These are phyloP conservation scores for Idaea biselata DNA, from an alignment of 2,888 invertebrate species.

Conservation along the genomic window DNA sequence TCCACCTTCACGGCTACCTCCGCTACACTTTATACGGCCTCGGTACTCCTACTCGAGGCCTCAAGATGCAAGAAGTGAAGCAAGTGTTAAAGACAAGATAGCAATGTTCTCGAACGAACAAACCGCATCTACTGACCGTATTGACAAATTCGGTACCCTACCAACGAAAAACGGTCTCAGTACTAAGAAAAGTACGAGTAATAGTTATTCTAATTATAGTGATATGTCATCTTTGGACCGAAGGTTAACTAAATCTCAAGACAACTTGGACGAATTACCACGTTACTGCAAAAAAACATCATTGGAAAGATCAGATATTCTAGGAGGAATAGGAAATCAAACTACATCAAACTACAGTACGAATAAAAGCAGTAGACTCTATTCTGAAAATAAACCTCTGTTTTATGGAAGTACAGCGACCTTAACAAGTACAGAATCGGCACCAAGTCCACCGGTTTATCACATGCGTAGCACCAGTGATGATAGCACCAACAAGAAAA, in stretches of 20 bases:
- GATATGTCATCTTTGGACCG: slow-evolving; percentile 67
- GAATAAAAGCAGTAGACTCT: slow-evolving; percentile 37
- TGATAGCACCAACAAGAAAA: slow-evolving; percentile 61
- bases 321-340: slow-evolving; percentile 74
- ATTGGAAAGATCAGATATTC: slow-evolving; percentile 68
- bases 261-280: slow-evolving; percentile 77
- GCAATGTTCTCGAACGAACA: slow-evolving; percentile 89
- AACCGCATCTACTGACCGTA: slow-evolving; percentile 58
- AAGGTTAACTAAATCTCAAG: slow-evolving; percentile 72
- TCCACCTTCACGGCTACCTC: slow-evolving; percentile 60
- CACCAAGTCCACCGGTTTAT: slow-evolving; percentile 55
- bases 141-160: slow-evolving; percentile 70
- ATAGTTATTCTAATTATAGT: slow-evolving; percentile 51
- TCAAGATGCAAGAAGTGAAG: slow-evolving; percentile 89
- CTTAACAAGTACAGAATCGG: slow-evolving; percentile 51
- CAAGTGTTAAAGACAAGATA: slow-evolving; percentile 91
- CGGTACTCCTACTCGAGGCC: slow-evolving; percentile 78
- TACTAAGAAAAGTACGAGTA: slow-evolving; percentile 51
- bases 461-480: slow-evolving; percentile 71
- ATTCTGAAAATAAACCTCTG: slow-evolving; percentile 58
- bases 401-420: slow-evolving; percentile 74
- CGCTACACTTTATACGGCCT: slow-evolving; percentile 49
- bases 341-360: slow-evolving; percentile 40
- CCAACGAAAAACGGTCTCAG: slow-evolving; percentile 53
- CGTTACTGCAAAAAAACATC: slow-evolving; percentile 55